These are phyloP conservation scores for Chrysolina americana DNA, from an alignment of 2,888 invertebrate species.

Conservation along the genomic window DNA sequence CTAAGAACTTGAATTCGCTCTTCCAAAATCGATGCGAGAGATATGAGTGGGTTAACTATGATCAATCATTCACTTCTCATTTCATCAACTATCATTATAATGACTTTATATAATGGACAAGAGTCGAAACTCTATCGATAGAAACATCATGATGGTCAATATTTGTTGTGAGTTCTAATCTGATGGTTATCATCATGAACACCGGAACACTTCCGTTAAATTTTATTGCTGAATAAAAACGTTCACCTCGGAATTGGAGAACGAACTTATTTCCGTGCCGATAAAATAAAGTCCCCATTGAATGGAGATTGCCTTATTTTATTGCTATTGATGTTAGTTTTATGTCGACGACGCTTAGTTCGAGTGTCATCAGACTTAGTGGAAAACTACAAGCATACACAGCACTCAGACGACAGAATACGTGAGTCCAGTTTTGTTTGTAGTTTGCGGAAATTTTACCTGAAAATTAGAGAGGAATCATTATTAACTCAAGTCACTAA, in stretches of 20 bases:
- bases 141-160: neutral
- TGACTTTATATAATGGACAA: neutral
- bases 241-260: slow-evolving; percentile 1
- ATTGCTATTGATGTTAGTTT: slow-evolving; percentile 15
- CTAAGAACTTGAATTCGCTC: too few species aligned
- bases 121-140: neutral
- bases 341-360: neutral
- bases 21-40: too few species aligned
- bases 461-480: too few species aligned
- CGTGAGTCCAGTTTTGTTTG: neutral
- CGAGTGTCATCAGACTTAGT: neutral
- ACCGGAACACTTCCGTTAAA: slow-evolving; percentile 6
- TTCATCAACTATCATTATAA: neutral
- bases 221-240: slow-evolving; percentile 9
- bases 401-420: neutral
- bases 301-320: slow-evolving; percentile 17
- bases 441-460: neutral
- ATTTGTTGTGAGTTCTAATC: slow-evolving; percentile 9
- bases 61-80: neutral
- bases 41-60: too few species aligned
- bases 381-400: slow-evolving; percentile 5
- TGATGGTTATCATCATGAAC: neutral
- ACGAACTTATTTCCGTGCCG: neutral
- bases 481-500: too few species aligned
- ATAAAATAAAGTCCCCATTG: slow-evolving; percentile 4